Evolutionary conservation across 1,140 invertebrate genomes (phyloP).

Genomic region (Philotrypesis tridentata): DNA sequence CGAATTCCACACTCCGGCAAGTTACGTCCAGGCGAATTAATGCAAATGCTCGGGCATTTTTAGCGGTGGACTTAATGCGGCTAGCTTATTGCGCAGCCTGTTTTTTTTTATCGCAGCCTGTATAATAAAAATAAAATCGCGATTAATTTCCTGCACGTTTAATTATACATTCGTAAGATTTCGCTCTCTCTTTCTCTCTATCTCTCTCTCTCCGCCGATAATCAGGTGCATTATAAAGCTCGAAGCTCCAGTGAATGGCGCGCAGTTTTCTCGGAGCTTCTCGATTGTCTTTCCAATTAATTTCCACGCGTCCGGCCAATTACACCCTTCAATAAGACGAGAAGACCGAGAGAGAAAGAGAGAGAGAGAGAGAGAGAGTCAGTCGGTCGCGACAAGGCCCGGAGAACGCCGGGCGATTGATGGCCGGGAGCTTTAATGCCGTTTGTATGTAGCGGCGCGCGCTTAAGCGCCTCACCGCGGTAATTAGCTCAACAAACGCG

Average conservation of each 20-base stretch:
- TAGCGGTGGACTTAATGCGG: too few species aligned
- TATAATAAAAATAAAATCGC: too few species aligned
- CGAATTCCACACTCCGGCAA: neutral
- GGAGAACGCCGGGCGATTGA: conserved; percentile 66
- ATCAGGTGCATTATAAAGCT: too few species aligned
- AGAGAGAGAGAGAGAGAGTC: neutral
- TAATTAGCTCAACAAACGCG: conserved; percentile 75
- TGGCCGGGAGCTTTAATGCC: conserved; percentile 72
- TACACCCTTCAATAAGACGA: conserved; percentile 51
- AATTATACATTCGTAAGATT: too few species aligned
- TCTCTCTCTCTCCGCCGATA: too few species aligned
- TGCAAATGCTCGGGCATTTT: neutral
- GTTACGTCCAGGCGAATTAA: neutral
- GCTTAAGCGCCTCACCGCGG: conserved; percentile 71
- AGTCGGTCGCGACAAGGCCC: conserved; percentile 24
- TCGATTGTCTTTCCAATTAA: conserved; percentile 62
- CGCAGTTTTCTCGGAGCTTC: neutral
- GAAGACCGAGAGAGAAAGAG: neutral
- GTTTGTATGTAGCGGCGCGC: conserved; percentile 73
- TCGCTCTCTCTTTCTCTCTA: too few species aligned
- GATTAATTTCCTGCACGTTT: too few species aligned
- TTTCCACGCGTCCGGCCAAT: conserved; percentile 57
- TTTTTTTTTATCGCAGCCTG: too few species aligned
- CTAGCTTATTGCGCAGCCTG: too few species aligned
- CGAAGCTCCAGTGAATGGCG: too few species aligned